Evolutionary conservation across 2,113 vertebrate genomes (phyloP).

Genomic region (Cranoglanis bouderius): DNA sequence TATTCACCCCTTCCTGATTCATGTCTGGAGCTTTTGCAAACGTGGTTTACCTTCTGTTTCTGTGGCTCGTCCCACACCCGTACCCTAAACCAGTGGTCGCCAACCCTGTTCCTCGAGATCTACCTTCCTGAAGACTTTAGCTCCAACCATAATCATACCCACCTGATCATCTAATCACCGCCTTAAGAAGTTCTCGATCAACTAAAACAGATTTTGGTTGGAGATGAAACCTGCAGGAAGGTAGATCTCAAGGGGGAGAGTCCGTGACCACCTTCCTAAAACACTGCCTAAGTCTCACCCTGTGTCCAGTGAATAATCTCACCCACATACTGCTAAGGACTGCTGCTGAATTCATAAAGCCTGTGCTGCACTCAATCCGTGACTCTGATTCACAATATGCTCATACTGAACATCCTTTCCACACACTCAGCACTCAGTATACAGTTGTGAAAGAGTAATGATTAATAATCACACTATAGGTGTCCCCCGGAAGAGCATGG

Average conservation of each 20-base stretch:
- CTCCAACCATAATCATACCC: too few species aligned
- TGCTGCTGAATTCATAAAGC: neutral
- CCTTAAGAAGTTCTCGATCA: too few species aligned
- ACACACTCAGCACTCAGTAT: neutral
- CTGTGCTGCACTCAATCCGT: neutral
- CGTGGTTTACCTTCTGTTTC: neutral
- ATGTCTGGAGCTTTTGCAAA: neutral
- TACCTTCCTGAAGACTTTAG: too few species aligned
- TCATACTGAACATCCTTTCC: neutral
- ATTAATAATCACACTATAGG: neutral
- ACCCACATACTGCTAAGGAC: neutral
- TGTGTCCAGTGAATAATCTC: neutral
- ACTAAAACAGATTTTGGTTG: too few species aligned
- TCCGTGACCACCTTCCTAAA: too few species aligned
- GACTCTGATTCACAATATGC: neutral
- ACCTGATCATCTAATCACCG: too few species aligned
- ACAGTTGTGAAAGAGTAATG: neutral
- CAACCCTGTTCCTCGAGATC: too few species aligned
- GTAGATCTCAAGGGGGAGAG: too few species aligned
- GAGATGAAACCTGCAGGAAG: too few species aligned
- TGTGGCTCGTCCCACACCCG: neutral
- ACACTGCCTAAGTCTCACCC: neutral
- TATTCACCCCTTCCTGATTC: neutral
- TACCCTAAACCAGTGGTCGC: neutral
- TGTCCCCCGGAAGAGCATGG: neutral